Percentiles rank a stretch among this genome's conserved stretches.
These are phyloP conservation scores for Thrips palmi DNA, from an alignment of 1,140 invertebrate genomes.

Conservation along the genomic window DNA sequence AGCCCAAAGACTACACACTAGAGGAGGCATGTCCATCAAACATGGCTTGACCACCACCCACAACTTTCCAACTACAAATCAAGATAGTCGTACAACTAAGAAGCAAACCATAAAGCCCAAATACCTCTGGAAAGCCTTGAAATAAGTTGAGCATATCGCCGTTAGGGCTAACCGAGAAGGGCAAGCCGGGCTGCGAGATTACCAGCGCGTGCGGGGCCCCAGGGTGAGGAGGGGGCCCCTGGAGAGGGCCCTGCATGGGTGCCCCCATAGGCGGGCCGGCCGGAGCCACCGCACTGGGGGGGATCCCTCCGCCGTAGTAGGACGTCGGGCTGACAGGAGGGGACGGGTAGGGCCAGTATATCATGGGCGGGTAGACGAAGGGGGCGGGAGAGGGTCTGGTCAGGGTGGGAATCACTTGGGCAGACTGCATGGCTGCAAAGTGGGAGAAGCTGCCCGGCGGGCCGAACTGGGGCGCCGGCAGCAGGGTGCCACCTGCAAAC, in stretches of 20 bases:
- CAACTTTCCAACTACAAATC: no score
- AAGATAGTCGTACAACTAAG: no score
- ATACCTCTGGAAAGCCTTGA: no score
- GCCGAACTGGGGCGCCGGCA: neutral
- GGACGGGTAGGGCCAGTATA: conserved; percentile 11
- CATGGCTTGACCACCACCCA: no score
- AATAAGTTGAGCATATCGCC: no score
- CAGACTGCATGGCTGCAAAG: conserved; percentile 5
- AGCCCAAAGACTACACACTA: conserved; percentile 9
- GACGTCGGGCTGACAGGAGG: conserved; percentile 10
- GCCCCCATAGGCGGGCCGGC: neutral
- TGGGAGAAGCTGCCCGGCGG: conserved; percentile 5
- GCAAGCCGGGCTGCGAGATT: conserved; percentile 7
- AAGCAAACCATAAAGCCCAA: no score
- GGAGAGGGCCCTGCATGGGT: conserved; percentile 1
- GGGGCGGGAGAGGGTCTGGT: neutral
- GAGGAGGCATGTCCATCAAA: conserved; percentile 9
- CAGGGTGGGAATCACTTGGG: neutral
- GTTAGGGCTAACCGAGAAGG: no score
- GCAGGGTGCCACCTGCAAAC: neutral
- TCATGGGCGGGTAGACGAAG: neutral
- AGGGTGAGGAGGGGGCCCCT: neutral
- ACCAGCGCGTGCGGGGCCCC: neutral
- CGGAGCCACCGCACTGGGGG: neutral
- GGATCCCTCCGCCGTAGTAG: neutral